Evolutionary conservation across 1,140 invertebrate species (phyloP).

Genomic region (Delia radicum): DNA sequence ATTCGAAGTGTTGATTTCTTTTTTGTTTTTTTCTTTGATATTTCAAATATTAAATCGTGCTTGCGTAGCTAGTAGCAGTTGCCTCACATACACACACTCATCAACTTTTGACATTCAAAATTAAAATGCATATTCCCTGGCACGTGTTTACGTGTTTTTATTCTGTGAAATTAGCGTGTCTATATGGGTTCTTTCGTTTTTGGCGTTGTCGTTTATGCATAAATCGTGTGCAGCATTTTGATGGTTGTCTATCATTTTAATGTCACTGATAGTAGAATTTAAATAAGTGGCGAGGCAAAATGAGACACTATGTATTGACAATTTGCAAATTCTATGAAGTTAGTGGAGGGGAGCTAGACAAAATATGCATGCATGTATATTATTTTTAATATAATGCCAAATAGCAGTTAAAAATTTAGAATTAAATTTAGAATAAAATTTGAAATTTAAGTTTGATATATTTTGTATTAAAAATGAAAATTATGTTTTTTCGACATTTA

Average conservation of each 20-base stretch:
- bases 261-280: background rate
- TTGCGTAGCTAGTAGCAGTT: too few species aligned
- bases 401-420: too few species aligned
- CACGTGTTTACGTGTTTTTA: background rate
- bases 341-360: too few species aligned
- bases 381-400: too few species aligned
- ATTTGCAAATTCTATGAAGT: background rate
- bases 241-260: background rate
- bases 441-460: too few species aligned
- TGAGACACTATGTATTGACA: background rate
- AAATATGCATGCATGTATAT: too few species aligned
- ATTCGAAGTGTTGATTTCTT: too few species aligned
- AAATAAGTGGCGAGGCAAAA: background rate
- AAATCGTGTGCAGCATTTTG: background rate
- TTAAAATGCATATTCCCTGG: background rate
- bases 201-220: background rate
- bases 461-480: too few species aligned
- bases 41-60: too few species aligned
- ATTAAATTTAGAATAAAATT: too few species aligned
- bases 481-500: too few species aligned
- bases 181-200: background rate
- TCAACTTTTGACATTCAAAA: background rate
- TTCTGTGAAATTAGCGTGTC: background rate
- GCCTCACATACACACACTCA: background rate
- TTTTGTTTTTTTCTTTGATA: too few species aligned